Evolutionary conservation across 2,888 invertebrate species (phyloP).

Genomic region (Cyclophora punctaria): DNA sequence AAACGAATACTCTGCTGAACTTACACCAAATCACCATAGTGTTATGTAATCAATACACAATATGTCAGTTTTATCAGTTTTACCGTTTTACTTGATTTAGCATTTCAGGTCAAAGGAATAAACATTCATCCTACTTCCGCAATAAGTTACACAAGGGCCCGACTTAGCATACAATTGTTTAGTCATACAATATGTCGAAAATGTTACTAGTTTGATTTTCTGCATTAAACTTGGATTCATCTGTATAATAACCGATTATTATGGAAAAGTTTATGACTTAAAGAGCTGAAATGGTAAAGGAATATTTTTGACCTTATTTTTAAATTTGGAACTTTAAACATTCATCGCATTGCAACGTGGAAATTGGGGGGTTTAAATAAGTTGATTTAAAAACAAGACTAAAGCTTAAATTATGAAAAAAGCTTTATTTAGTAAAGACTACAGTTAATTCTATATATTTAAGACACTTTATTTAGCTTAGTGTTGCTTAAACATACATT

Average conservation of each 20-base stretch:
- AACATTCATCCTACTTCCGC: slow-evolving; percentile 15
- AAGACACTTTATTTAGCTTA: slow-evolving; percentile 2
- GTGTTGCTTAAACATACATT: slow-evolving; percentile 3
- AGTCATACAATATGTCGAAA: slow-evolving; percentile 1
- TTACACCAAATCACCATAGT: slow-evolving; percentile 1
- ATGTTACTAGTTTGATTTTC: neutral
- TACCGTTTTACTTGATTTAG: slow-evolving; percentile 27
- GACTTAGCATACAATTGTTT: neutral
- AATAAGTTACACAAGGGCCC: neutral
- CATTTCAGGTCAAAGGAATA: slow-evolving; percentile 31
- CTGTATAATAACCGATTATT: too few relatives aligned
- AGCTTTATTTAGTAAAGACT: too few relatives aligned
- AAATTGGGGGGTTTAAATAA: too few relatives aligned
- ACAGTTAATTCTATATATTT: neutral
- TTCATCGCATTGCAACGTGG: too few relatives aligned
- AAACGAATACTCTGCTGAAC: neutral
- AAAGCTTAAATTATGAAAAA: too few relatives aligned
- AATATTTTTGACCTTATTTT: too few relatives aligned
- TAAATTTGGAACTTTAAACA: too few relatives aligned
- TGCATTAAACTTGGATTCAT: too few relatives aligned
- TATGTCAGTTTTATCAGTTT: slow-evolving; percentile 14
- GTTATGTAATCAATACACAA: slow-evolving; percentile 9
- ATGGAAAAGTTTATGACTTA: too few relatives aligned
- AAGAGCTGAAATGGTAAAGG: too few relatives aligned
- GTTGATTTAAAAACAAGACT: too few relatives aligned